Evolutionary conservation across 2,797 vertebrate species (phyloP), one percentile per base, ranked within the genome.

Genomic region (Diplodus puntazzo): DNA sequence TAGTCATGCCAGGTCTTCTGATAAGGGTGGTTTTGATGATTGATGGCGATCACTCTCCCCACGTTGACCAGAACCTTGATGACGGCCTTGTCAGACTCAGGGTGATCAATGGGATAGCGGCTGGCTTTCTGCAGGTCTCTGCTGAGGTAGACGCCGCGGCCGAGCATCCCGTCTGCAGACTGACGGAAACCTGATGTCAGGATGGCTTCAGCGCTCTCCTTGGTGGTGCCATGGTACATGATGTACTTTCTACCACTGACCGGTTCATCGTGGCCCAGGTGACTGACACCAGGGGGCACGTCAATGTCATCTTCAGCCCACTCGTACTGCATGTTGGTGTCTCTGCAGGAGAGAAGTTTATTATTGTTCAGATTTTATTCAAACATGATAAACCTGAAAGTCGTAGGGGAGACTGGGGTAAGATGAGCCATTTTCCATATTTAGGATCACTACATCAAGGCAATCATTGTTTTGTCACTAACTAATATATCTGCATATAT

Each of bases 161-260:
- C 95, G 0, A 95, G 81, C 91, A 94, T 93, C 79, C 93, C 94
- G 0, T 0, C 4, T 1, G 0, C 0, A 16, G 94, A 94, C 50
- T 0, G 89, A 0, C 0, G 0, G 59, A 95, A 95, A 0, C 93
- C 92, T 0, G 0, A 0, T 0, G 0, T 0, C 9, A 0, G 0
- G 52, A 95, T 94, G 13, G 2, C 0, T 0, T 11, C 0, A 11
- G 90, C 89, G 1, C 0, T 50, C 0, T 2, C 6, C 1, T 0
- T 34, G 48, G 65, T 78, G 58, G 95, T 95, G 34, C 94, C 94
- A 2, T 95, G 93, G 72, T 93, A 95, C 94, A 95, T 95, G 53
- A 81, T 7, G n/a, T 94, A 94, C 7, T 0, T 67, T 12, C 0
- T 20, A 9, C 0, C 3, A 0, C 66, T 1, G 1, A 0, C 0